Base-by-base conservation (phyloP, 2,888 invertebrate genomes). In the Seira musarum region DNA sequence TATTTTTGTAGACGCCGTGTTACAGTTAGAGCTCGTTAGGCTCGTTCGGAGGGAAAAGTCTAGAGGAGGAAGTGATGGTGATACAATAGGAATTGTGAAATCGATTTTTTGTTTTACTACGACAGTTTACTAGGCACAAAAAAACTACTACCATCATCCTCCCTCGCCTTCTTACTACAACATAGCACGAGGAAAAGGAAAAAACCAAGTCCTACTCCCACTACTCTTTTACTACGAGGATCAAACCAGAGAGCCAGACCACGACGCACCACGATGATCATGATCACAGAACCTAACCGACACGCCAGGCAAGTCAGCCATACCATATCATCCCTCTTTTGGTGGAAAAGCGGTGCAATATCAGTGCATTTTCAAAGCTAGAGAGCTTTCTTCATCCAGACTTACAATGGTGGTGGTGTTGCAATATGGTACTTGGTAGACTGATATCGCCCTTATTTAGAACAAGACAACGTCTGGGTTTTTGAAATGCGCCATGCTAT, bases 41-140 rank as follows among this genome's bases (percentile, higher is more conserved):
- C n/a, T n/a, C n/a, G 13, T 40, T 40, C 40, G 40, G 40, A 40
- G 40, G 40, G 40, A 40, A 40, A 40, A 40, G 17, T 19, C 49
- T 21, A 69, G 0, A 64, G 19, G 65, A 65, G 53, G 46, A 72
- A 72, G 40, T 71, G 40, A 40, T 65, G 2, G 73, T 57, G 25
- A 60, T 68, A 46, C 40, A 13, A 60, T 49, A 49, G 68, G 68
- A 75, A 66, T 67, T 60, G 74, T 66, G 61, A 61, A 67, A 74
- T 74, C 74, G 67, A 75, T 75, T 68, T 46, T 74, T 46, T 24
- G 64, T 17, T 57, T 1, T 71, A 61, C 61, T 71, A 71, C 66
- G 64, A 66, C 66, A 15, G 22, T 63, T 71, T 71, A 71, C 46
- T 70, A 70, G 67, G 67, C 53, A 69, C 49, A n/a, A 40, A 40